Percentiles rank a stretch among this genome's conserved stretches.
phyloP scores from a whole-genome alignment of 2,888 invertebrate genomes.

The Lasioglossum leucozonium region DNA sequence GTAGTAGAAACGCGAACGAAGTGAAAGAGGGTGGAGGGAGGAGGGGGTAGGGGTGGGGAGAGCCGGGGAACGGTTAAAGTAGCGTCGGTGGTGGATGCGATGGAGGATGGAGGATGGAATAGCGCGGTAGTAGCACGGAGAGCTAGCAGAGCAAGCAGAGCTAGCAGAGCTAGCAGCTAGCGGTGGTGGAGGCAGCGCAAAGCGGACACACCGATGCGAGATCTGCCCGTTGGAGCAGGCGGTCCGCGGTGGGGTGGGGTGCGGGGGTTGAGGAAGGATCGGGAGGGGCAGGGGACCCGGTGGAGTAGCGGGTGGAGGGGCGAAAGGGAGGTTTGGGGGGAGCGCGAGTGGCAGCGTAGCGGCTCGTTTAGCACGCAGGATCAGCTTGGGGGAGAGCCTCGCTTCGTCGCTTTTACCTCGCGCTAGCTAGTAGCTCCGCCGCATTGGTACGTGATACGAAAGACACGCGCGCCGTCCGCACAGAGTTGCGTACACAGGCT shows the following conservation, averaged over 20 bases:
- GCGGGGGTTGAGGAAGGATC: background rate
- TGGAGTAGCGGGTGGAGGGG: conserved; percentile 5
- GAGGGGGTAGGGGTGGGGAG: background rate
- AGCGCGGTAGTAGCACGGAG: conserved; percentile 38
- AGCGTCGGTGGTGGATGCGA: conserved; percentile 51
- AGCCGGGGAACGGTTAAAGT: conserved; percentile 25
- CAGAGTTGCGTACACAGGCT: conserved; percentile 29
- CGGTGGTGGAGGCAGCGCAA: conserved; percentile 60
- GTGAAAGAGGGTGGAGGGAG: too few species aligned
- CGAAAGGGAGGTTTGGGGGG: background rate
- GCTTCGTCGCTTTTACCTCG: conserved; percentile 66
- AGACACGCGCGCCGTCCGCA: conserved; percentile 57
- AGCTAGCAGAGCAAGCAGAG: background rate
- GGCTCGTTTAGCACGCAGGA: conserved; percentile 82
- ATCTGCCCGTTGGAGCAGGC: background rate
- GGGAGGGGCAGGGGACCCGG: background rate
- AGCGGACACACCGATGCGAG: conserved; percentile 11
- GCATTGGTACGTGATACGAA: conserved; percentile 67
- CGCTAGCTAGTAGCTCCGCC: conserved; percentile 70
- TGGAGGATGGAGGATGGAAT: conserved; percentile 46
- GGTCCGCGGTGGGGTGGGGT: background rate
- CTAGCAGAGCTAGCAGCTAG: background rate
- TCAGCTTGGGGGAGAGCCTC: conserved; percentile 74
- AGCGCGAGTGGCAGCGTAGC: conserved; percentile 65
- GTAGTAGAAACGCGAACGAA: background rate